These are phyloP conservation scores for Anarsia innoxiella DNA, from an alignment of 2,888 invertebrate genomes.

Conservation along the genomic window DNA sequence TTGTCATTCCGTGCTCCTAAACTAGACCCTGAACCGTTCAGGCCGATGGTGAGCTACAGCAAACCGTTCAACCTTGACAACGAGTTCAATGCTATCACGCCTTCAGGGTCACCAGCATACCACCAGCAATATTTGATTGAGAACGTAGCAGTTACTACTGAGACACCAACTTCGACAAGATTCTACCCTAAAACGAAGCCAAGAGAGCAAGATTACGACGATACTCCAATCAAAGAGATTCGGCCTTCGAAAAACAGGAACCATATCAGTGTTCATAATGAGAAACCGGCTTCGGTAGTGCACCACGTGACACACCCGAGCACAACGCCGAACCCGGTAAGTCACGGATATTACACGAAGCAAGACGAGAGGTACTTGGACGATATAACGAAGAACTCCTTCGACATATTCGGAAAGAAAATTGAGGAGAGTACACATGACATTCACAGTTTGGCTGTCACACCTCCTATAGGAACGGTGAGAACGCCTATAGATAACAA, in stretches of 20 bases:
- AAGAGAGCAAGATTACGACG: conserved; percentile 66
- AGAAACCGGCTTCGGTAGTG: conserved; percentile 41
- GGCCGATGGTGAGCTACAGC: conserved; percentile 78
- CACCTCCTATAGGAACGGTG: conserved; percentile 59
- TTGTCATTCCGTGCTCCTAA: conserved; percentile 66
- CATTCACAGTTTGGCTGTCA: conserved; percentile 63
- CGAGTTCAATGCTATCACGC: conserved; percentile 60
- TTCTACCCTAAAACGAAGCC: conserved; percentile 67
- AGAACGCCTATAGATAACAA: conserved; percentile 67
- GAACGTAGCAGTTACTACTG: conserved; percentile 64
- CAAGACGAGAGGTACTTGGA: conserved; percentile 80
- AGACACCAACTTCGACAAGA: conserved; percentile 65
- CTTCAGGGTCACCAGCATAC: conserved; percentile 52
- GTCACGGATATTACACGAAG: conserved; percentile 80
- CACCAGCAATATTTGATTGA: conserved; percentile 63
- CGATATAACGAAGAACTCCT: conserved; percentile 83
- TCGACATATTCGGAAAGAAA: conserved; percentile 83
- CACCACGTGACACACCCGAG: conserved; percentile 47
- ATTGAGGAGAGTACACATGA: conserved; percentile 68
- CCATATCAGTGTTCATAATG: conserved; percentile 48
- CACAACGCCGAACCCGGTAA: conserved; percentile 73
- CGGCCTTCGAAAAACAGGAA: conserved; percentile 46
- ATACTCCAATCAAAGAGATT: conserved; percentile 42
- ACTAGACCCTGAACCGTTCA: conserved; percentile 76
- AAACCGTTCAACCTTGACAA: conserved; percentile 63